A percentile compares a stretch with the other conserved stretches of the same genome.
These are phyloP conservation scores for Panagrolaimus sp. DNA, from an alignment of 1,140 invertebrate genomes.

Conservation along the genomic window DNA sequence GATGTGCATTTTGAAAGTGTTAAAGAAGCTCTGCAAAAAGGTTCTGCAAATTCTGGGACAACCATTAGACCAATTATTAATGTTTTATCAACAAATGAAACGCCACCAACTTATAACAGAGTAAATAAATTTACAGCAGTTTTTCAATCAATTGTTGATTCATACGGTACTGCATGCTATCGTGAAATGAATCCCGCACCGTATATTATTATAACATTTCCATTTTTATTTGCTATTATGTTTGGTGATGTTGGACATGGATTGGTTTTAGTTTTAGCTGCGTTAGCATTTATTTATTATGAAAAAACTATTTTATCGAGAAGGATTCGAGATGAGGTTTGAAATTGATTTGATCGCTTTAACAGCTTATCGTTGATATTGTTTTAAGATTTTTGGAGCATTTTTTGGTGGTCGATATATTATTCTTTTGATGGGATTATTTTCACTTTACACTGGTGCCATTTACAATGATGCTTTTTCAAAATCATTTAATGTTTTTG, in stretches of 20 bases:
- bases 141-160: slow-evolving; percentile 63
- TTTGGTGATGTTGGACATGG: slow-evolving; percentile 87
- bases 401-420: slow-evolving; percentile 97
- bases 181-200: slow-evolving; percentile 65
- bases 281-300: slow-evolving; percentile 70
- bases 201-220: slow-evolving; percentile 89
- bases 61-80: slow-evolving; percentile 62
- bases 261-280: slow-evolving; percentile 70
- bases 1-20: slow-evolving; percentile 81
- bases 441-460: slow-evolving; percentile 90
- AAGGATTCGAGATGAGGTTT: slow-evolving; percentile 65
- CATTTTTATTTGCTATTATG: slow-evolving; percentile 87
- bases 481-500: slow-evolving; percentile 89
- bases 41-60: slow-evolving; percentile 70
- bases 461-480: slow-evolving; percentile 97
- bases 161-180: slow-evolving; percentile 62
- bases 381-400: slow-evolving; percentile 79
- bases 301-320: slow-evolving; percentile 72
- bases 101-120: slow-evolving; percentile 62
- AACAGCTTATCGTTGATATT: neutral
- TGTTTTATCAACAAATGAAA: slow-evolving; percentile 57
- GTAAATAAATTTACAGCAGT: slow-evolving; percentile 63
- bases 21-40: slow-evolving; percentile 76
- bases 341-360: slow-evolving; percentile 12
- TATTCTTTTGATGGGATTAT: slow-evolving; percentile 89